These are phyloP conservation scores for Microtus ochrogaster DNA, from an alignment of 2,113 vertebrate genomes.

Conservation along the genomic window DNA sequence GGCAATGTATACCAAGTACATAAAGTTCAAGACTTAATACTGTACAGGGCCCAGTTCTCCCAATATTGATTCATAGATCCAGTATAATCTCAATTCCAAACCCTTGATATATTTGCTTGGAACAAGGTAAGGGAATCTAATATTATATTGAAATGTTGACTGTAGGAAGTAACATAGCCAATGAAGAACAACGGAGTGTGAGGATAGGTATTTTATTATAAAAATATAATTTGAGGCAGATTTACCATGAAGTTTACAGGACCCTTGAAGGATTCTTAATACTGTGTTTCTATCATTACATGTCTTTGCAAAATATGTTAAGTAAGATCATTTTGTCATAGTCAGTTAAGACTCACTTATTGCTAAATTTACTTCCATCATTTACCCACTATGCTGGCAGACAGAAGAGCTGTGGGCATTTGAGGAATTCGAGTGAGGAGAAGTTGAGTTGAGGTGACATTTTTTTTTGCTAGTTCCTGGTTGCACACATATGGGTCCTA, in stretches of 20 bases:
- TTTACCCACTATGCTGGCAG: background rate
- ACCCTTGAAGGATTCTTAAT: background rate
- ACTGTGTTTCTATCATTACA: background rate
- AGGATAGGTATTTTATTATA: background rate
- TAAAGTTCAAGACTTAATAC: background rate
- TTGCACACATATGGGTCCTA: background rate
- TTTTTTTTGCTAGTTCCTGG: background rate
- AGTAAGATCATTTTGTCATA: background rate
- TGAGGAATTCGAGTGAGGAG: background rate
- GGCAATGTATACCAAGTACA: background rate
- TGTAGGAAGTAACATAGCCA: background rate
- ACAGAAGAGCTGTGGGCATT: background rate
- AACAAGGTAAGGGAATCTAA: background rate
- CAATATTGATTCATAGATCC: background rate
- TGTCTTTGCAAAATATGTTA: background rate
- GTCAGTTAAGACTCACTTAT: background rate
- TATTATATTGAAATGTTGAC: background rate
- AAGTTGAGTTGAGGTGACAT: background rate
- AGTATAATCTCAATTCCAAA: background rate
- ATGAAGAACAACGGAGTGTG: background rate
- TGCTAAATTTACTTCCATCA: background rate
- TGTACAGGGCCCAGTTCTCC: background rate
- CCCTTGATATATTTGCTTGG: background rate
- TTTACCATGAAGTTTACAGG: too few relatives aligned
- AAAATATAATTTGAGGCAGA: background rate